These are phyloP conservation scores for Achlya flavicornis DNA, from an alignment of 2,888 invertebrate genomes.

Conservation along the genomic window DNA sequence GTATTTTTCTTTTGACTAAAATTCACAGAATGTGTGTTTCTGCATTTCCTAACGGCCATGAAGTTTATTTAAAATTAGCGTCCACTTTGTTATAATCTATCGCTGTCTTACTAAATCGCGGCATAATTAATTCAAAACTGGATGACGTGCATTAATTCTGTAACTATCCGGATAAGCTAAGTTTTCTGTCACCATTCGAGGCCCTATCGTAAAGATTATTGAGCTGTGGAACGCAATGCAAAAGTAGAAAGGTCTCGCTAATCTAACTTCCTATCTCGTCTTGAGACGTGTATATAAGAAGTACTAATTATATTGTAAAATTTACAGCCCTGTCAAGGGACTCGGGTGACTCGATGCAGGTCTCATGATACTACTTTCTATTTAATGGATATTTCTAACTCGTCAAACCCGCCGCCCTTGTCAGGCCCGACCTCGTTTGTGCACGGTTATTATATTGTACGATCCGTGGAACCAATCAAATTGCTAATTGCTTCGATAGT, in stretches of 20 bases:
- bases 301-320: slow-evolving; percentile 48
- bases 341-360: slow-evolving; percentile 31
- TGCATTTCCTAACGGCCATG: slow-evolving; percentile 29
- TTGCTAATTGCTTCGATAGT: slow-evolving; percentile 32
- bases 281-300: slow-evolving; percentile 31
- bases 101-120: neutral
- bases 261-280: slow-evolving; percentile 23
- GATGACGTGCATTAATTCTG: neutral
- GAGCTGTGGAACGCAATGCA: neutral
- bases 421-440: slow-evolving; percentile 41
- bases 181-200: slow-evolving; percentile 17
- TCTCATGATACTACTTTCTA: slow-evolving; percentile 49
- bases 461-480: slow-evolving; percentile 37
- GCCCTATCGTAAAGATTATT: neutral
- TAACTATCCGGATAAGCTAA: slow-evolving; percentile 1
- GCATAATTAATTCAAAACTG: neutral
- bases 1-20: slow-evolving; percentile 42
- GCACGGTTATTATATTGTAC: slow-evolving; percentile 36
- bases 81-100: slow-evolving; percentile 12
- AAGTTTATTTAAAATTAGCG: slow-evolving; percentile 24
- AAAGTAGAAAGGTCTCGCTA: slow-evolving; percentile 6
- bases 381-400: slow-evolving; percentile 41
- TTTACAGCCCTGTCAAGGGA: slow-evolving; percentile 49
- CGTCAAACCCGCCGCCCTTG: slow-evolving; percentile 56
- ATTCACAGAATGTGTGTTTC: slow-evolving; percentile 44